These are phyloP conservation scores for Zoanthus gigantus DNA, from an alignment of 92 coral and sea anemone genomes.

Conservation along the genomic window DNA sequence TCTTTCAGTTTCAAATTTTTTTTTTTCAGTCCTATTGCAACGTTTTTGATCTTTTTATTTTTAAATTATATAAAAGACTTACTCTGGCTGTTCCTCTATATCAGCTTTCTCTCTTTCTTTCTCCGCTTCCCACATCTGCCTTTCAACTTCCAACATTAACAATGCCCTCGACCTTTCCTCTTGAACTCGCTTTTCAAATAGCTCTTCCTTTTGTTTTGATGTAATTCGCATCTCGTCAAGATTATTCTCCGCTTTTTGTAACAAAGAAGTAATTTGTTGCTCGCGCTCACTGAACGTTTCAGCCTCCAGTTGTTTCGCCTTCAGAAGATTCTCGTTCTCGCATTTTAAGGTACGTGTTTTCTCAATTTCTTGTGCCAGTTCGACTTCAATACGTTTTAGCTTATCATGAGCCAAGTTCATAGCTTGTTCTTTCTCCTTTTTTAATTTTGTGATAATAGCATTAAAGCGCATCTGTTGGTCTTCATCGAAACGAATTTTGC, in stretches of 20 bases:
- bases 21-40: not conserved
- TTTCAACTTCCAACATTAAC: constrained; percentile 79
- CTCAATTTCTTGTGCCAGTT: constrained; percentile 64
- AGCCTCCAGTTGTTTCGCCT: constrained; percentile 58
- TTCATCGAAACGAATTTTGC: constrained; percentile 78
- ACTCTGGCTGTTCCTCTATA: constrained; percentile 64
- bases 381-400: constrained; percentile 56
- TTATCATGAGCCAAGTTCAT: constrained; percentile 77
- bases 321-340: constrained; percentile 68
- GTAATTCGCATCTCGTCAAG: constrained; percentile 59
- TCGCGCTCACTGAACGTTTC: constrained; percentile 63
- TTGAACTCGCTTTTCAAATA: constrained; percentile 70
- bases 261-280: constrained; percentile 54
- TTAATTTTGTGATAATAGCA: constrained; percentile 81
- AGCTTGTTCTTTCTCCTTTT: constrained; percentile 87
- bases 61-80: constrained; percentile 15
- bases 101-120: constrained; percentile 41
- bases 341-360: constrained; percentile 54
- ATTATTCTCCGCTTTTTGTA: constrained; percentile 64
- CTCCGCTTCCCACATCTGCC: constrained; percentile 93
- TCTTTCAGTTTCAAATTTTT: too few relatives aligned
- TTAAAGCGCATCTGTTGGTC: constrained; percentile 96
- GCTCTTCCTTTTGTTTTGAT: constrained; percentile 71
- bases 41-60: too few relatives aligned
- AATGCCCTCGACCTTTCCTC: constrained; percentile 78